Evolutionary conservation across 1,140 invertebrate genomes (phyloP), one percentile per base, ranked within the genome.

Genomic region (Lucilia cuprina): DNA sequence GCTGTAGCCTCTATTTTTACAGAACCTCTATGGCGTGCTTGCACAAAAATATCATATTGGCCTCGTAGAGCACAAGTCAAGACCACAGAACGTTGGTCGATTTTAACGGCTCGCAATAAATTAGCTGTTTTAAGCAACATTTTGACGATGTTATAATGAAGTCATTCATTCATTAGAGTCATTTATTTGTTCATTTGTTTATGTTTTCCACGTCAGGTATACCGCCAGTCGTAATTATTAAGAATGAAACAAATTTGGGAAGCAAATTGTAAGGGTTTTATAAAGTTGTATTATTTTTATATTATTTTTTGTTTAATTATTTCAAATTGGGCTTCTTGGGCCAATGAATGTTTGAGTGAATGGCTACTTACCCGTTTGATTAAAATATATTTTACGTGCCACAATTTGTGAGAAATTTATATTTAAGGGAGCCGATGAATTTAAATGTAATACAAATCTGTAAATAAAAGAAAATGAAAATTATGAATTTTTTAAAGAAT

Each of bases 351-450:
- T 14, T 60, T 60, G 55, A n/a, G 14, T 60, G 55, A 60, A 12
- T 70, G 65, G 47, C 8, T 84, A 84, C 88, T 87, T 87, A 91
- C 89, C 87, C 86, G 89, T 91, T 83, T 89, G 87, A 89, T 91
- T 91, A 89, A 89, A 91, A 87, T 87, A 91, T 60, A 91, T 85
- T 85, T 90, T 88, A 82, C 89, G 89, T 84, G 85, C 87, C 85
- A 91, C 88, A 82, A 87, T 86, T 86, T 86, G 85, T 82, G 89
- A 89, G 82, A 91, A 90, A 83, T 85, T 87, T 86, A 91, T 89
- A 84, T 86, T 88, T 83, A 91, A 87, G 82, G 90, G 89, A 84
- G 88, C 86, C 47, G 90, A 89, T 84, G 84, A 83, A 85, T 91
- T 91, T 49, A 91, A 83, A 35, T 88, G 85, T 35, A 91, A 86